phyloP scores from a whole-genome alignment of 2,888 invertebrate species.

The Antheraea assamensis region DNA sequence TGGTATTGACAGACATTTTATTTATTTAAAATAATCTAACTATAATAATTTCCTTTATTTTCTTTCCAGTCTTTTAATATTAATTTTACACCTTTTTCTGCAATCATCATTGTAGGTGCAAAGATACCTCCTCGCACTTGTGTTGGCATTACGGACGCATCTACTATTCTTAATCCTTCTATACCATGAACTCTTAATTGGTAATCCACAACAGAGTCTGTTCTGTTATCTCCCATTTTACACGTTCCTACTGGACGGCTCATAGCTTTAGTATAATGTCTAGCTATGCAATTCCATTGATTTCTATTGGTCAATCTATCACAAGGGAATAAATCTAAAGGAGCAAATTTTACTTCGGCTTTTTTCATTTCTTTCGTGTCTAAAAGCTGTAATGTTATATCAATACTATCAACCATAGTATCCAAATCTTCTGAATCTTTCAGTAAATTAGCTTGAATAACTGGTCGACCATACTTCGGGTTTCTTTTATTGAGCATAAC shows the following conservation, averaged over 20 bases:
- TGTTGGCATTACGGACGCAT: constrained; percentile 76
- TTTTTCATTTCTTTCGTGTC: constrained; percentile 74
- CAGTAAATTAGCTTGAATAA: constrained; percentile 72
- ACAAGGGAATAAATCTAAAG: constrained; percentile 73
- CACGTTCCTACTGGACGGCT: constrained; percentile 75
- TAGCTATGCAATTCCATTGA: constrained; percentile 76
- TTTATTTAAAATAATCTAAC: constrained; percentile 35
- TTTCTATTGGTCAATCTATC: constrained; percentile 70
- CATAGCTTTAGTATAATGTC: constrained; percentile 76
- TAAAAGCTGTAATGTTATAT: constrained; percentile 72
- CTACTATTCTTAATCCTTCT: constrained; percentile 71
- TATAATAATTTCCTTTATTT: constrained; percentile 60
- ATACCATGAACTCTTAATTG: constrained; percentile 69
- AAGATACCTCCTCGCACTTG: constrained; percentile 69
- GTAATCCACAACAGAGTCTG: constrained; percentile 69
- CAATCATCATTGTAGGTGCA: constrained; percentile 75
- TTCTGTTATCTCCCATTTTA: constrained; percentile 70
- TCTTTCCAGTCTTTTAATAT: constrained; percentile 75
- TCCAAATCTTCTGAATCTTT: constrained; percentile 74
- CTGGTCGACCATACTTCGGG: constrained; percentile 73
- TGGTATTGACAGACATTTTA: constrained; percentile 68
- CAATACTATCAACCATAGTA: constrained; percentile 71
- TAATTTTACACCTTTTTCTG: constrained; percentile 72
- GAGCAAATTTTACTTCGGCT: constrained; percentile 70
- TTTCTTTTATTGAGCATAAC: constrained; percentile 71